These are phyloP conservation scores for Phyllopteryx taeniolatus DNA, from an alignment of 2,113 vertebrate species.

Conservation along the genomic window DNA sequence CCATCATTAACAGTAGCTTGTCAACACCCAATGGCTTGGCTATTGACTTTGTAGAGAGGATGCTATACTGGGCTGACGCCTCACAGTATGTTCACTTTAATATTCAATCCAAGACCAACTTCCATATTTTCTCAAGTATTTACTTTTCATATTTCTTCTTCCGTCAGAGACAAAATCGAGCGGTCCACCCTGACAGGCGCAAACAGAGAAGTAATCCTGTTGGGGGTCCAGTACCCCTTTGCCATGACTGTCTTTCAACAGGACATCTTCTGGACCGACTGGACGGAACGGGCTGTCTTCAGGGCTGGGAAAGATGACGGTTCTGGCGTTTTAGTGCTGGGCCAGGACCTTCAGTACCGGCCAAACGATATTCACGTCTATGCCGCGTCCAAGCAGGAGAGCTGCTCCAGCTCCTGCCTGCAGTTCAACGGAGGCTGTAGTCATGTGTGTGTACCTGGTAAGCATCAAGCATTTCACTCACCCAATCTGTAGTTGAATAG, in stretches of 20 bases:
- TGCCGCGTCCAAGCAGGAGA: slow-evolving; percentile 77
- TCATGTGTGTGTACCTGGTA: slow-evolving; percentile 87
- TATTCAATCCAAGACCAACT: neutral
- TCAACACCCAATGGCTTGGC: slow-evolving; percentile 64
- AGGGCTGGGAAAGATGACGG: slow-evolving; percentile 88
- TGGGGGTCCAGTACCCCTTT: slow-evolving; percentile 77
- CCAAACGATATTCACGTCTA: slow-evolving; percentile 82
- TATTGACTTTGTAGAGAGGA: slow-evolving; percentile 68
- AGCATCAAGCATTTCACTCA: slow-evolving; percentile 7
- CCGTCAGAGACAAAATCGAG: slow-evolving; percentile 84
- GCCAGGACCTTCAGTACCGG: slow-evolving; percentile 69
- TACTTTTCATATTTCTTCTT: neutral
- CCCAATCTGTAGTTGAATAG: neutral
- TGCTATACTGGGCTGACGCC: slow-evolving; percentile 74
- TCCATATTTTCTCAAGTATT: neutral
- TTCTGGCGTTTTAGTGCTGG: slow-evolving; percentile 77
- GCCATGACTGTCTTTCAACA: slow-evolving; percentile 84
- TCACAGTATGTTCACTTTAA: slow-evolving; percentile 51
- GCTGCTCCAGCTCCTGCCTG: slow-evolving; percentile 84
- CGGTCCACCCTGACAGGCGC: slow-evolving; percentile 77
- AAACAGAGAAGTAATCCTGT: slow-evolving; percentile 82
- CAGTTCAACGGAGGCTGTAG: slow-evolving; percentile 94
- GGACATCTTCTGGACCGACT: slow-evolving; percentile 92
- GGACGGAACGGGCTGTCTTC: slow-evolving; percentile 78
- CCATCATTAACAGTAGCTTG: slow-evolving; percentile 63